Percentiles rank a stretch among this genome's conserved stretches.
Conservation (phyloP, 2,888 invertebrate species). For the Scaptomyza parva region DNA sequence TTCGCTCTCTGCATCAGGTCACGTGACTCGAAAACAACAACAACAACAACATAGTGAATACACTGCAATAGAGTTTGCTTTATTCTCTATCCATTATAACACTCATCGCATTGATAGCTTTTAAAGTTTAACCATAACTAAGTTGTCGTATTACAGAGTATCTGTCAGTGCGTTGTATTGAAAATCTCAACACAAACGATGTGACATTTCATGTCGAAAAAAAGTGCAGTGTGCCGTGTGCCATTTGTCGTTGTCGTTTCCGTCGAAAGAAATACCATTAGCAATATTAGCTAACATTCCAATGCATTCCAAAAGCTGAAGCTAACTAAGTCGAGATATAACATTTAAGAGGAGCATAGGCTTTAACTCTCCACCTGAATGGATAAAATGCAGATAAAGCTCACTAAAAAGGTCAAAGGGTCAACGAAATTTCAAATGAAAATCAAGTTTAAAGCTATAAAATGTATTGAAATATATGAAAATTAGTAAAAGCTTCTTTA, state of each 20-base stretch:
- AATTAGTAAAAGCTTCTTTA: not conserved
- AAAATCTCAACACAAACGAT: constrained; percentile 12
- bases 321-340: not conserved
- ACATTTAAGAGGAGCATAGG: no score
- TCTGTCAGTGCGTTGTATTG: no score
- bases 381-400: no score
- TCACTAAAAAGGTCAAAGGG: no score
- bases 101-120: constrained; percentile 8
- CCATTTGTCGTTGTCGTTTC: not conserved
- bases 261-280: not conserved
- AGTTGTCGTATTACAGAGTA: no score
- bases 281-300: constrained; percentile 3
- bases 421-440: no score
- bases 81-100: constrained; percentile 6
- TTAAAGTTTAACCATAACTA: not conserved
- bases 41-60: constrained; percentile 9
- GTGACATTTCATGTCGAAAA: constrained; percentile 1
- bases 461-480: no score
- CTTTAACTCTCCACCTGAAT: no score
- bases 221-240: not conserved
- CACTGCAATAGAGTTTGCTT: not conserved
- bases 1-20: constrained; percentile 20
- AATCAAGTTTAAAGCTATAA: no score
- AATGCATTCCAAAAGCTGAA: not conserved
- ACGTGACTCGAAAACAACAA: constrained; percentile 23